Base-by-base conservation (phyloP, 2,888 invertebrate genomes). In the Ferrisia virgata region DNA sequence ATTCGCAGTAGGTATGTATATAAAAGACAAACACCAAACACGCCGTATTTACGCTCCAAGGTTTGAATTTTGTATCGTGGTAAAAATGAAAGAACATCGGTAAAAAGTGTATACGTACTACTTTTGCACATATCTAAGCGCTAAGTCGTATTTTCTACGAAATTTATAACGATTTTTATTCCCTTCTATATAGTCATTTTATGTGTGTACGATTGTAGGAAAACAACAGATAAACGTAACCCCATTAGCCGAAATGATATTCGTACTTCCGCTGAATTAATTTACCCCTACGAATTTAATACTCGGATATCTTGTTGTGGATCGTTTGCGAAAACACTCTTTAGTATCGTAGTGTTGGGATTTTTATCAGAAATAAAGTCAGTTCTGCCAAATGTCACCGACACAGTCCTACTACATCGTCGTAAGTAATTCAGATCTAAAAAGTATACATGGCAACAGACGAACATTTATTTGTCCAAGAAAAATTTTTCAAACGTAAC, bases 211-310 rank as follows among this genome's bases (percentile, higher is more conserved):
- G 69, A 69, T 69, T 69, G 28, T 6, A 31, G 69, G 13, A 69
- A 69, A 69, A 69, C 69, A 69, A 69, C 69, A 69, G 69, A 69
- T 69, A 69, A 69, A 69, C 69, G 69, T 69, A 69, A 69, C 28
- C 53, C 69, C 69, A 69, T 69, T 69, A 69, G 69, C 69, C 31
- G 31, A 69, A 69, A 69, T 69, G 69, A 69, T 69, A 69, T 69
- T 69, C 69, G 69, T 31, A 69, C 69, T 69, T 69, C 69, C 69
- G 69, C 69, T 69, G 69, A 69, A 69, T 69, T 69, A 69, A 69
- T 69, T 69, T 69, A 53, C 53, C 53, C 53, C 22, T 6, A 4
- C 22, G 53, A 53, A 53, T 22, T 2, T 53, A 22, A 4, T 8
- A 36, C 22, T 53, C 22, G 22, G 22, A 53, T 22, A 53, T 53